Evolutionary conservation across 2,113 vertebrate genomes (phyloP), one percentile per base, ranked within the genome.

Genomic region (Zosterops pallidus): DNA sequence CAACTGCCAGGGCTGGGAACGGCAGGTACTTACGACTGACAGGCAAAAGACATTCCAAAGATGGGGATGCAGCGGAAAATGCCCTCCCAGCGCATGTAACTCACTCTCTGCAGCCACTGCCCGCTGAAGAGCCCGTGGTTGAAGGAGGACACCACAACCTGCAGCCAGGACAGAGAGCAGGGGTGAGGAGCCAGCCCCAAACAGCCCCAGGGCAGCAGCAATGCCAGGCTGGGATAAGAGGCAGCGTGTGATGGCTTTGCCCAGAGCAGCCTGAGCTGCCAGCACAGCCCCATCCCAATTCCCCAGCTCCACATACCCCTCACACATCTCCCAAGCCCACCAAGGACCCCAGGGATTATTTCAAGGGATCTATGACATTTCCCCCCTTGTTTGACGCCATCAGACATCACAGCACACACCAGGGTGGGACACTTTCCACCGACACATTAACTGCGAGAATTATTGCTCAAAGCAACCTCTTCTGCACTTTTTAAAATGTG

Each of bases 11-110:
- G 44, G 82, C 83, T 5, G 33, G 83, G 84, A 68, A 56, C 1
- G 28, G 88, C 80, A 64, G 62, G 97, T 98, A 99, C 99, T 99
- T 98, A 99, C 99, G 99, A 99, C 98, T 99, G 99, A 92, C 99
- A 99, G 98, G 99, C 99, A 89, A 99, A 99, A 69, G 99, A 99
- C 99, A 99, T 99, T 98, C 99, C 99, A 52, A 99, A 99, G 98
- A 99, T 99, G 97, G 99, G 99, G 97, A 99, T 98, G 97, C 99
- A 99, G 97, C 99, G 99, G 97, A 99, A 99, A 97, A 99, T 97
- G 81, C 99, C 99, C 97, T 99, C 99, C 99, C 99, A 99, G 95
- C 98, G 99, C 46, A 99, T 59, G 85, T 98, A 98, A 95, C 98
- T 98, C 94, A 99, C 98, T 85, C 97, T 96, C 97, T 85, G 98